Base-by-base conservation (phyloP, 2,888 invertebrate genomes). In the Dicyrtoma fusca region DNA sequence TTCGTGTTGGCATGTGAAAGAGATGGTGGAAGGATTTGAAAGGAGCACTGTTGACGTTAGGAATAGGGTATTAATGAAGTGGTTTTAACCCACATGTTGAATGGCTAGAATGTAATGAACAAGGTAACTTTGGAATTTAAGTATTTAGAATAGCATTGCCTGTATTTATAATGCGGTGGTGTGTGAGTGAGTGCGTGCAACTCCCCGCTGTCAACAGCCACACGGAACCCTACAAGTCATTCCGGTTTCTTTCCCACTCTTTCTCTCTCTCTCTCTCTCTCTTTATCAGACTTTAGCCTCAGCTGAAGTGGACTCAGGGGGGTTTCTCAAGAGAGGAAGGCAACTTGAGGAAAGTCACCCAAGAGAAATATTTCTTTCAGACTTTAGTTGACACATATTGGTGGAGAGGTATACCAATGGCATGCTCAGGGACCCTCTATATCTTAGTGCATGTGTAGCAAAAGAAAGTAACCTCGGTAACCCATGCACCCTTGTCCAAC, bases 281-380 rank as follows among this genome's bases (percentile, higher is more conserved):
- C 14, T 4, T 17, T 10, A 21, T 10, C 17, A 34, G 34, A 3
- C 8, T 34, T 5, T 34, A 11, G 3, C 3, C n/a, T 49, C 5
- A 49, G 49, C 14, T 49, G 4, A 49, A 14, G 49, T 17, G 13
- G 49, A 49, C 49, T 49, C 49, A 6, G 14, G 49, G 17, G 49
- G 49, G 17, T 49, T 34, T 34, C 34, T n/a, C n/a, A 49, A 49
- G 53, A 51, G 51, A 55, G 21, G 21, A 11, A 51, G n/a, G n/a
- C n/a, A 51, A 53, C n/a, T 5, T 11, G 53, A 21, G 53, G 11
- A 53, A 53, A 53, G 19, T 53, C 53, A 53, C 17, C 17, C 19
- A 53, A 53, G 53, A 53, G 21, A 53, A 53, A 53, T 53, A 53
- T 53, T 53, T 53, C 21, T 19, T 53, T 19, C 53, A 53, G 53